These are phyloP conservation scores for Chloroceryle inda DNA, from an alignment of 2,797 vertebrate species.

Conservation along the genomic window DNA sequence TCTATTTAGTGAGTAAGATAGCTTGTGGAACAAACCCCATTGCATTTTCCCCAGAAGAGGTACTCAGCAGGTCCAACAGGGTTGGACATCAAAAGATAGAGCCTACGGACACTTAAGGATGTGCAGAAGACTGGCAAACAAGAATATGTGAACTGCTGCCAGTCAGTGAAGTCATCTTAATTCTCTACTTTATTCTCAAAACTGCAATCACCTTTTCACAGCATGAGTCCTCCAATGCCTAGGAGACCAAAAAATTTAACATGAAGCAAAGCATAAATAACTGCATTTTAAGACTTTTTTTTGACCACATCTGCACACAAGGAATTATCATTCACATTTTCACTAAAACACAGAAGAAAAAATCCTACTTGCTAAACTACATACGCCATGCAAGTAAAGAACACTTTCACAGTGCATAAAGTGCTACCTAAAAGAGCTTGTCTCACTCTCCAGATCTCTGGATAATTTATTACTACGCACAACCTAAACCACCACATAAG, in stretches of 20 bases:
- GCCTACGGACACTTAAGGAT: not conserved
- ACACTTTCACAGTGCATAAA: not conserved
- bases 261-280: not conserved
- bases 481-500: accelerated
- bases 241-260: not conserved
- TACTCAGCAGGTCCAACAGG: not conserved
- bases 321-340: not conserved
- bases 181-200: not conserved
- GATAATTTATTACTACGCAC: not conserved
- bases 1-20: not conserved
- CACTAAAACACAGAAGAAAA: not conserved
- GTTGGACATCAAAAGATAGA: not conserved
- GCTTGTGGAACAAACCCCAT: not conserved
- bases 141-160: not conserved
- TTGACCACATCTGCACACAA: not conserved
- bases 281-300: not conserved
- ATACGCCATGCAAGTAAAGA: not conserved
- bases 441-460: not conserved
- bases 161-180: not conserved
- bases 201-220: not conserved
- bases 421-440: not conserved
- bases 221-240: not conserved
- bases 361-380: not conserved
- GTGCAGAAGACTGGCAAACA: not conserved
- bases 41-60: accelerated